phyloP scores from a whole-genome alignment of 2,113 vertebrate species.

The Zosterops borbonicus region DNA sequence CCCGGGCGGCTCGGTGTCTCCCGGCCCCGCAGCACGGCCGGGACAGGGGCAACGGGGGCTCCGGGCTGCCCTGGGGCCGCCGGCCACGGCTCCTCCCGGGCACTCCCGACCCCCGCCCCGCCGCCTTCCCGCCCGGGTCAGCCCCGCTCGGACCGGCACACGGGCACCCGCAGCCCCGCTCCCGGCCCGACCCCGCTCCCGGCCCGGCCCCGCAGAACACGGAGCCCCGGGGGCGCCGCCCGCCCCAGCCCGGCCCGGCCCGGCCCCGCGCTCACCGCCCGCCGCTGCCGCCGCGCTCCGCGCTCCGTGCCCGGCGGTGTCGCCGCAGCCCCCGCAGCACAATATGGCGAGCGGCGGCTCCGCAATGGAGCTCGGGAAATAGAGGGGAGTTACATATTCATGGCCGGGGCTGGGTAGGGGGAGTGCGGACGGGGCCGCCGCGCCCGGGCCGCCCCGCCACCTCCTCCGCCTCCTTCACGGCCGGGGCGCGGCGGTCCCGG shows the following conservation, averaged over 20 bases:
- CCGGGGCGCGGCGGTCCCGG: not conserved
- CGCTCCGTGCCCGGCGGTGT: not conserved
- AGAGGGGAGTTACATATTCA: constrained; percentile 46
- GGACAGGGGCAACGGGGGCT: not conserved
- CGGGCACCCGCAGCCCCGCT: not conserved
- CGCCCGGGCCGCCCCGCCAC: not conserved
- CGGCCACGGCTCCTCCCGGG: not conserved
- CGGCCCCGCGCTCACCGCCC: not conserved
- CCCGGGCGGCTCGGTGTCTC: not conserved
- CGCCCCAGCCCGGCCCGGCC: not conserved
- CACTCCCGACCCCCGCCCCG: not conserved
- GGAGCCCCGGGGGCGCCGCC: not conserved
- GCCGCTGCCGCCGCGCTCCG: not conserved
- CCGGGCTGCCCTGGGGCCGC: not conserved
- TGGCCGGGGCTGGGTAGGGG: constrained; percentile 12
- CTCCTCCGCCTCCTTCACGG: not conserved
- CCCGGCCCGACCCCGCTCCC: not conserved
- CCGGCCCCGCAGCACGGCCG: not conserved
- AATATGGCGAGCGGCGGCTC: constrained; percentile 82
- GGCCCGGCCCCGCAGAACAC: not conserved
- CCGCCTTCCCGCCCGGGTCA: not conserved
- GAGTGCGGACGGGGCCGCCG: not conserved
- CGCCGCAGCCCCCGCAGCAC: constrained; percentile 53
- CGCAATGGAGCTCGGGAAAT: constrained; percentile 83
- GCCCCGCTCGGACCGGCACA: not conserved